These are phyloP conservation scores for Brachymystax lenok DNA, from an alignment of 2,797 vertebrate genomes.

Conservation along the genomic window DNA sequence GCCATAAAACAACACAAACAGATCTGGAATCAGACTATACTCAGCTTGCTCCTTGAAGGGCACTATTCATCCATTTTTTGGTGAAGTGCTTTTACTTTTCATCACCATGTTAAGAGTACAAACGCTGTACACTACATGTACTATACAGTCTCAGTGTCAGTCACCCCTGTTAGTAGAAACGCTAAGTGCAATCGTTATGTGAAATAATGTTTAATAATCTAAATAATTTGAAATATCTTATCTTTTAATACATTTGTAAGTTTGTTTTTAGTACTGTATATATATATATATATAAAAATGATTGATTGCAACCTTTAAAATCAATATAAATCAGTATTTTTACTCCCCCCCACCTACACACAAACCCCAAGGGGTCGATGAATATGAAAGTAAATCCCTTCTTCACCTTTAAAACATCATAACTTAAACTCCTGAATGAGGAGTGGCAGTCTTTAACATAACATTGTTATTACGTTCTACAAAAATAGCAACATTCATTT, in stretches of 20 bases:
- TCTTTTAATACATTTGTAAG: conserved; percentile 4
- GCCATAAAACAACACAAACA: not conserved
- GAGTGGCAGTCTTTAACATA: conserved; percentile 63
- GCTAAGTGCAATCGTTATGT: conserved; percentile 52
- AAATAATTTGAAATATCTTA: conserved; percentile 46
- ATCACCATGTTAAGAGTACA: conserved; percentile 33
- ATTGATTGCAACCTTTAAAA: not conserved
- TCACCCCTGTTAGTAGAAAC: conserved; percentile 30
- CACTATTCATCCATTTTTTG: not conserved
- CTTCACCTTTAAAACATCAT: conserved; percentile 43
- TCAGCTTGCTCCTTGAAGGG: conserved; percentile 29
- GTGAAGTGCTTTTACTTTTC: not conserved
- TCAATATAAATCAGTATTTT: conserved; percentile 5
- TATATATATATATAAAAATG: conserved; percentile 3
- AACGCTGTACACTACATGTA: conserved; percentile 48
- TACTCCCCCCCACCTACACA: not conserved
- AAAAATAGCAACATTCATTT: conserved; percentile 77
- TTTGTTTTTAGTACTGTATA: conserved; percentile 1
- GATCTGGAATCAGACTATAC: not conserved
- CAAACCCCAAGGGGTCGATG: conserved; percentile 59
- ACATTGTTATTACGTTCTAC: conserved; percentile 66
- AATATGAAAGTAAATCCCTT: conserved; percentile 63
- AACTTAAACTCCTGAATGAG: conserved; percentile 56
- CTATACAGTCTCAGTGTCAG: conserved; percentile 40
- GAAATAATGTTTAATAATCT: not conserved